These are phyloP conservation scores for Macroglossus sobrinus DNA, from an alignment of 2,113 vertebrate genomes.

Conservation along the genomic window DNA sequence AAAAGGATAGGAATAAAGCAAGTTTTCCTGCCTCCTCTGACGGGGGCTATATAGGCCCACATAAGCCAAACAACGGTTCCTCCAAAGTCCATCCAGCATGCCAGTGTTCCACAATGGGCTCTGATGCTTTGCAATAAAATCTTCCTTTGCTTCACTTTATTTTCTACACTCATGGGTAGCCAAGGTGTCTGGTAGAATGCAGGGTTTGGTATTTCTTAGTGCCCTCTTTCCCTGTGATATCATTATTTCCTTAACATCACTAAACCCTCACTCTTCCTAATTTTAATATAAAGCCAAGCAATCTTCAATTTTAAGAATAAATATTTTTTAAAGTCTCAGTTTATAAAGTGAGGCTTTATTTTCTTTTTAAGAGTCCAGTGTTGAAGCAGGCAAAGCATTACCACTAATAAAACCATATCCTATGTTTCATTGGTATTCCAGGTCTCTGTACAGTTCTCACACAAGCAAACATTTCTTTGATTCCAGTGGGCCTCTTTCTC, in stretches of 20 bases:
- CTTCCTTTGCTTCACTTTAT: not conserved
- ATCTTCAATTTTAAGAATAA: constrained; percentile 63
- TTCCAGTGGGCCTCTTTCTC: not conserved
- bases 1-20: not conserved
- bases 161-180: not conserved
- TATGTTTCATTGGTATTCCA: not conserved
- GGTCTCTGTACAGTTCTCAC: not conserved
- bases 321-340: constrained; percentile 65
- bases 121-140: not conserved
- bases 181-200: not conserved
- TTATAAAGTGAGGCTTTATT: constrained; percentile 55
- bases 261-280: constrained; percentile 22
- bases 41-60: no score
- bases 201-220: not conserved
- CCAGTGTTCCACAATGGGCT: not conserved
- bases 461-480: not conserved
- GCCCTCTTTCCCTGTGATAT: not conserved
- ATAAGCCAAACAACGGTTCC: not conserved
- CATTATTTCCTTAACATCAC: not conserved
- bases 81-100: not conserved
- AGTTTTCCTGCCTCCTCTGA: not conserved
- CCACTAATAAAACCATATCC: not conserved
- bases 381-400: constrained; percentile 35
- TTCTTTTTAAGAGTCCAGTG: constrained; percentile 67
- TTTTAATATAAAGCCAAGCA: constrained; percentile 69